Base-by-base conservation (phyloP, 2,113 vertebrate genomes). In the Apaloderma vittatum region DNA sequence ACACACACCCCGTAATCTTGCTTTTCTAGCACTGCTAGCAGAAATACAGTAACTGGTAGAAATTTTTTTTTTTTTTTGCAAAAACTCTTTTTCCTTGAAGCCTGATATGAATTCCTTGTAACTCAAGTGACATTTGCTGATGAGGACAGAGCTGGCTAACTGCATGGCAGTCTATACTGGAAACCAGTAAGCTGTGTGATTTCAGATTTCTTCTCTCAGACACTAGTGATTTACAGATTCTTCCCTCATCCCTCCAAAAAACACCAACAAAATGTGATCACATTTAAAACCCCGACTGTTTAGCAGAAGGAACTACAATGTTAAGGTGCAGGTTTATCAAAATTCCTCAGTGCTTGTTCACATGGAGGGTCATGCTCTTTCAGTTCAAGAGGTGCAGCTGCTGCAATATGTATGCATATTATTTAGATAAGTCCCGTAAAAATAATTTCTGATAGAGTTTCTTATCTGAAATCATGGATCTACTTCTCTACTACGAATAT, bases 1-100 rank as follows among this genome's bases (percentile, higher is more conserved):
- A 91, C 20, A 66, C 62, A 70, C 43, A 84, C 11, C 23, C 45
- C 75, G 43, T 95, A 97, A 79, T 43, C 74, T 90, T 67, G 51
- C 21, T 85, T 94, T 95, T 87, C 37, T 62, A 94, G 89, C 92
- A 86, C 36, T 86, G 90, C 77, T 79, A 80, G 65, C 79, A 83
- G 85, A 83, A 78, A 94, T 90, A 86, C 22, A 88, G 45, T 72
- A 91, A 85, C 1, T 0, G 58, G 11, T 45, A 87, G 62, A 89
- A 85, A 88, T 71, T 71, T 26, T 27, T 32, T 4, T 21, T 55
- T 65, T 57, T 76, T 46, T 63, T 57, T 15, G 32, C 15, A 83
- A 63, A 88, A 93, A 36, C 15, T 90, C 49, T 86, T 21, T 83
- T 88, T 77, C 63, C 49, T 83, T 92, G 75, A 86, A 93, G 63